Evolutionary conservation across 2,113 vertebrate species (phyloP).

Genomic region (Esox niger): DNA sequence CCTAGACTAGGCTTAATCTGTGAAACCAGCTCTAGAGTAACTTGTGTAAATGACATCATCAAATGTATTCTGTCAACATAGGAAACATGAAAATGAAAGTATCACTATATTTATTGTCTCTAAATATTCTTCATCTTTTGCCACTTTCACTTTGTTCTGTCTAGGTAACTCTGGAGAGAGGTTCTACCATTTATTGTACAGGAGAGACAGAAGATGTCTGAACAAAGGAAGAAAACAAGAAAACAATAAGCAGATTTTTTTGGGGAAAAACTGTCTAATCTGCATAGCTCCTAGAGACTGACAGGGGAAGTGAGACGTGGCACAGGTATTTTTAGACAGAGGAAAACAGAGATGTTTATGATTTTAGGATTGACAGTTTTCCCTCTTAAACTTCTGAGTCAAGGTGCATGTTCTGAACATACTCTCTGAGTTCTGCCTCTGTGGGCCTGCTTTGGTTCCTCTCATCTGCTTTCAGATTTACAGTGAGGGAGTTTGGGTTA

Average conservation of each 20-base stretch:
- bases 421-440: constrained; percentile 8
- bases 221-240: constrained; percentile 32
- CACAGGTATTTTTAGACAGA: constrained; percentile 63
- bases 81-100: constrained; percentile 16
- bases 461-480: neutral
- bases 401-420: constrained; percentile 20
- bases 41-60: constrained; percentile 20
- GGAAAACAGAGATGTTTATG: constrained; percentile 59
- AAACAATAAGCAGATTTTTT: constrained; percentile 2
- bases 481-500: neutral
- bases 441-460: neutral
- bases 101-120: constrained; percentile 16
- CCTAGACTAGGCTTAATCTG: no score
- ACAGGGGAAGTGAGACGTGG: constrained; percentile 19
- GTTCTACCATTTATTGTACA: neutral
- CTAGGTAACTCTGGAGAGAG: neutral
- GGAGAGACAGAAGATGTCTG: constrained; percentile 28
- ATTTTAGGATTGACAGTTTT: constrained; percentile 44
- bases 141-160: neutral
- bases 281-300: constrained; percentile 60
- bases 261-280: constrained; percentile 40
- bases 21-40: constrained; percentile 17
- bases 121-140: constrained; percentile 23
- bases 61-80: constrained; percentile 40
- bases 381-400: constrained; percentile 29